These are phyloP conservation scores for Nyctibius bracteatus DNA, from an alignment of 2,113 vertebrate genomes.

Conservation along the genomic window DNA sequence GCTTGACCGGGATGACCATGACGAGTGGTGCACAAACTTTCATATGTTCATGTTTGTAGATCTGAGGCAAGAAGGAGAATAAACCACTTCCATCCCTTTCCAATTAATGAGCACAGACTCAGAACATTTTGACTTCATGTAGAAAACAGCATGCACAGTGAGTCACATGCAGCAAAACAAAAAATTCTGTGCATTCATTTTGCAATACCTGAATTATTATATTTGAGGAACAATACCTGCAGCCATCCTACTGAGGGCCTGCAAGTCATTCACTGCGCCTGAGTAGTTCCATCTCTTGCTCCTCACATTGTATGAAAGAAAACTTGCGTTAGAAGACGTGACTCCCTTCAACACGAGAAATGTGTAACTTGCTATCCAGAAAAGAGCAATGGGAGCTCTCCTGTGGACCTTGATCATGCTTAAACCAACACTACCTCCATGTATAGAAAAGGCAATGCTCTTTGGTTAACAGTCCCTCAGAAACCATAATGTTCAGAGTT, in stretches of 20 bases:
- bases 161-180: not conserved
- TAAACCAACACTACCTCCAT: not conserved
- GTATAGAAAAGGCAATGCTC: not conserved
- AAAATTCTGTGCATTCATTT: not conserved
- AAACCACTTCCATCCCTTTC: not conserved
- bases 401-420: not conserved
- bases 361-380: not conserved
- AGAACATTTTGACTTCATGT: not conserved
- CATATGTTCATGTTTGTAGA: not conserved
- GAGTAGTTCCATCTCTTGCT: not conserved
- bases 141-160: not conserved
- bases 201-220: not conserved
- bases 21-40: not conserved
- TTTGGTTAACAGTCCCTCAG: not conserved
- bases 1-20: not conserved
- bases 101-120: not conserved
- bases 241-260: not conserved
- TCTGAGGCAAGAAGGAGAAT: not conserved
- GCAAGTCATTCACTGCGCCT: not conserved
- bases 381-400: accelerated
- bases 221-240: not conserved
- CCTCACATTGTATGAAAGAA: not conserved
- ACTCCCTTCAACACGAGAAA: not conserved
- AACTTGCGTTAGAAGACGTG: not conserved
- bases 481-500: not conserved